Evolutionary conservation across 2,888 invertebrate genomes (phyloP), one percentile per base, ranked within the genome.

Genomic region (Myopa testacea): DNA sequence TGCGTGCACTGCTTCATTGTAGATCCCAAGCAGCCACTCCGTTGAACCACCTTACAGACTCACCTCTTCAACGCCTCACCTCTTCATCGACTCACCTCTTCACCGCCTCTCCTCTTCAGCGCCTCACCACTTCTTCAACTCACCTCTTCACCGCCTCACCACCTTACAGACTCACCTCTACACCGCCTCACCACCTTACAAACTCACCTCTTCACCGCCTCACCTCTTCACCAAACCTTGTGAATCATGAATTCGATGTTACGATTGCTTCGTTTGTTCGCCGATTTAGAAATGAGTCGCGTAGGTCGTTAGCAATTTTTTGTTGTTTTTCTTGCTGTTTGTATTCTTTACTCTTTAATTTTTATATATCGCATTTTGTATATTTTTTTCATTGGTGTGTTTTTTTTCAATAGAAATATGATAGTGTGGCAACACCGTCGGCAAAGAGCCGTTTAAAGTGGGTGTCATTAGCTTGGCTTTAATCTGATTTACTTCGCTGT

Each of bases 251-350:
- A 50, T 3, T 38, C 67, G 38, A 50, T 8, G 34, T 26, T 62
- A 19, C 62, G 62, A 19, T 62, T n/a, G 67, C 67, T 65, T 67
- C 67, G 67, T 67, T 68, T 45, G 45, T 65, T 65, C 38, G 55
- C 55, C 6, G 26, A 12, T 70, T 70, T 55, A 12, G 50, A 52
- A 70, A 52, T 52, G 19, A 52, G 26, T 34, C 16, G 70, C 55
- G 70, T 70, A 70, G 70, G 70, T 70, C 52, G 70, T 70, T 52
- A 34, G 34, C 67, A 37, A 40, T 38, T 3, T n/a, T 37, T 38
- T 38, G 37, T n/a, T 16, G 62, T 26, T 26, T 6, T 62, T 19
- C 2, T 62, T 55, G 14, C 16, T n/a, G 55, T 55, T 55, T 55
- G 45, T 45, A 2, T 55, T 55, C 55, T n/a, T 16, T n/a, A 16